A percentile compares a stretch with the other conserved stretches of the same genome.
phyloP scores from a whole-genome alignment of 35 echinoderm and acorn worm species.

The Anneissia japonica region DNA sequence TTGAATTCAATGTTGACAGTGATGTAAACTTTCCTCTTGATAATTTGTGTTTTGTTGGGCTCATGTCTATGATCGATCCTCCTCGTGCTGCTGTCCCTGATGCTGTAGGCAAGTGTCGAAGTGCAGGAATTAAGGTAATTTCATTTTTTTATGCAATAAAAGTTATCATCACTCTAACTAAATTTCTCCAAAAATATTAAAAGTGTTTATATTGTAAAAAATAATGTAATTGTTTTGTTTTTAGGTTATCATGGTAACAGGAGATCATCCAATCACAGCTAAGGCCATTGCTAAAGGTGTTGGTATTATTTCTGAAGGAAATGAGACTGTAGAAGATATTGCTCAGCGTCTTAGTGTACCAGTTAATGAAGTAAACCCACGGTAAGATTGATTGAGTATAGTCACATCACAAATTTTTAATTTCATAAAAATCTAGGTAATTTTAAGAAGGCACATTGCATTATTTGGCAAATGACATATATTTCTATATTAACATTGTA shows the following conservation, averaged over 20 bases:
- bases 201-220: too few species aligned
- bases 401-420: too few species aligned
- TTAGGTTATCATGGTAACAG: conserved; percentile 99
- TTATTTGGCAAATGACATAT: too few species aligned
- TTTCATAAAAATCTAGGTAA: too few species aligned
- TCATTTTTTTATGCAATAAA: not conserved
- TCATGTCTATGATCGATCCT: conserved; percentile 99
- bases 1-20: conserved; percentile 75
- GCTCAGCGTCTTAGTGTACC: conserved; percentile 50
- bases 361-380: conserved; percentile 55
- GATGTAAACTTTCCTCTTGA: conserved; percentile 92
- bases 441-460: too few species aligned
- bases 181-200: too few species aligned
- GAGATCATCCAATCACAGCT: conserved; percentile 99
- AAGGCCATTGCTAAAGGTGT: conserved; percentile 99
- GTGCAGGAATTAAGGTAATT: conserved; percentile 95
- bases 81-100: conserved; percentile 97
- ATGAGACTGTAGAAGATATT: conserved; percentile 89
- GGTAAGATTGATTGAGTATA: conserved; percentile 12
- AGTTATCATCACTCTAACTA: too few species aligned
- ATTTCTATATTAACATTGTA: too few species aligned
- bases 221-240: too few species aligned
- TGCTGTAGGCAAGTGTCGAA: conserved; percentile 90
- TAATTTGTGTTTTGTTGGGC: conserved; percentile 84
- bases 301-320: conserved; percentile 97